Base-by-base conservation (phyloP, 2,113 vertebrate species). In the Hippocampus barbouri region DNA sequence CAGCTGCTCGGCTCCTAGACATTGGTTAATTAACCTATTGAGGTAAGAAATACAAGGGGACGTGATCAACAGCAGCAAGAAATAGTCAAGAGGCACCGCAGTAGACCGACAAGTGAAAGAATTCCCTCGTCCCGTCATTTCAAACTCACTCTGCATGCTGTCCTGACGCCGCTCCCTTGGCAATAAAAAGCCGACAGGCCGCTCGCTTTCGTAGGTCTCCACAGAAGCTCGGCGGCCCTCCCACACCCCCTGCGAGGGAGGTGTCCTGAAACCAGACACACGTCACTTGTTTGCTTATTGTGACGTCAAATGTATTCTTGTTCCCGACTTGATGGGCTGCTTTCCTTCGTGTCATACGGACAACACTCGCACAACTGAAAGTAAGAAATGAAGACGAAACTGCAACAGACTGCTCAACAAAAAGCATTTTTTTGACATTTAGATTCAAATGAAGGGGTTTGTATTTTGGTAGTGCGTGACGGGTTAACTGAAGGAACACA, bases 71-170 rank as follows among this genome's bases (percentile, higher is more conserved):
- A 59, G 56, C 25, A 23, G 20, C 11, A 64, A 21, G 18, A 38
- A 64, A 2, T 43, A 12, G 10, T 64, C 15, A 38, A 34, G 23
- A 16, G 4, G 5, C 5, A 30, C 34, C 34, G 6, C 6, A 65
- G 5, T 15, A 43, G n/a, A n/a, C 12, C 38, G 1, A 11, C 12
- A 5, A 23, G 21, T 4, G 41, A 47, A 25, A 66, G 15, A 34
- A 61, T 34, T 38, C 8, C 59, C 7, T 61, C 27, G 30, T 54
- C 9, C 38, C 6, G 18, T 57, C 30, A 54, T 8, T 57, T 53
- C 0, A 4, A 40, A 87, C 88, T 89, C 41, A 90, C 89, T 82
- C 75, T 84, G 79, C 82, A 88, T 89, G 76, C 74, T 77, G 70
- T 38, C 38, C 43, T 71, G 59, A 68, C 71, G 45, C 49, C 18